phyloP scores from a whole-genome alignment of 2,113 vertebrate species.

The Pachypanchax playfairii region DNA sequence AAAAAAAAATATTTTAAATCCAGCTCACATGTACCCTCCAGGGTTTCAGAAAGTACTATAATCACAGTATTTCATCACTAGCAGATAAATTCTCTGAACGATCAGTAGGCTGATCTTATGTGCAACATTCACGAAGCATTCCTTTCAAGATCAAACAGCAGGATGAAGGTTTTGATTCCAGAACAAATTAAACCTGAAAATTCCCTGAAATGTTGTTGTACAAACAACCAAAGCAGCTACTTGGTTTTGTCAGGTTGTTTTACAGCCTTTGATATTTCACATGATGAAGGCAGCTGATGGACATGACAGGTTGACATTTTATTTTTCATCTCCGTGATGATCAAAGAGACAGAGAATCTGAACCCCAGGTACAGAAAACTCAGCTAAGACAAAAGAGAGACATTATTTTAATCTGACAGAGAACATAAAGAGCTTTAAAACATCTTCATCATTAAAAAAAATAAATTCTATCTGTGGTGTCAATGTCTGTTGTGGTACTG shows the following conservation, averaged over 20 bases:
- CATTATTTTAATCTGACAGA: slow-evolving; percentile 19
- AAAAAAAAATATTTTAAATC: not conserved
- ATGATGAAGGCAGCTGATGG: slow-evolving; percentile 27
- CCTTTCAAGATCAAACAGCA: slow-evolving; percentile 33
- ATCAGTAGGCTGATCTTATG: slow-evolving; percentile 4
- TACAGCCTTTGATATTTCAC: slow-evolving; percentile 18
- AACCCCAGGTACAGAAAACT: slow-evolving; percentile 15
- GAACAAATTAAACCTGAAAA: slow-evolving; percentile 12
- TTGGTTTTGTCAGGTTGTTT: slow-evolving; percentile 17
- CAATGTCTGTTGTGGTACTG: too few relatives aligned
- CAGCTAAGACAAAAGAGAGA: slow-evolving; percentile 3
- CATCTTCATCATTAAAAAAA: too few relatives aligned
- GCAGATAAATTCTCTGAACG: slow-evolving; percentile 2
- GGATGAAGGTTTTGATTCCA: slow-evolving; percentile 23
- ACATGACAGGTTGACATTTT: slow-evolving; percentile 34
- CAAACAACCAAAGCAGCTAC: not conserved
- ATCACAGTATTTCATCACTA: not conserved
- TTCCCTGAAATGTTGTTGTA: slow-evolving; percentile 7
- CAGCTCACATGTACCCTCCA: not conserved
- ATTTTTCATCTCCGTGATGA: slow-evolving; percentile 32
- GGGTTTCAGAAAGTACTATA: not conserved
- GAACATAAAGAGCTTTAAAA: slow-evolving; percentile 15
- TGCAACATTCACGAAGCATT: not conserved
- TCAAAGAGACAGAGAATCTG: slow-evolving; percentile 26
- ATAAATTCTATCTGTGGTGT: too few relatives aligned